Percentiles rank a stretch among this genome's conserved stretches.
Evolutionary conservation across 2,888 invertebrate species (phyloP).

Genomic region (Tanytarsus gracilentus): DNA sequence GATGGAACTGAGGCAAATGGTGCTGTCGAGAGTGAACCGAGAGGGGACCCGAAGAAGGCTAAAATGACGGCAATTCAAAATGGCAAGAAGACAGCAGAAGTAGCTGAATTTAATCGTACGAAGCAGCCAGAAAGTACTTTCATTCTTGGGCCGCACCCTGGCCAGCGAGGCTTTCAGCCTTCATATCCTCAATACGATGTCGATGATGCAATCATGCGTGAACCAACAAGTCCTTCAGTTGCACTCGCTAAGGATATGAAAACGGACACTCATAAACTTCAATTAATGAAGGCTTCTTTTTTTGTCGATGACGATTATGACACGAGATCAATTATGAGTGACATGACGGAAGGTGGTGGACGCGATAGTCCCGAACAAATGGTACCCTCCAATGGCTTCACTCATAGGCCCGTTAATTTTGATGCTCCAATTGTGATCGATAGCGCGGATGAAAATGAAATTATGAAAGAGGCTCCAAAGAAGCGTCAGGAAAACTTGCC

Average conservation of each 20-base stretch:
- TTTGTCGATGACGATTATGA: conserved; percentile 43
- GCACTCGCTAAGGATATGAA: conserved; percentile 54
- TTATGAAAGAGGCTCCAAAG: background rate
- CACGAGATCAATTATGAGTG: conserved; percentile 35
- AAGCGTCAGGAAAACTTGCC: conserved; percentile 4
- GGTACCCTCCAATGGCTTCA: conserved; percentile 32
- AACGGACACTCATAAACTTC: conserved; percentile 58
- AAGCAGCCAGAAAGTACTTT: conserved; percentile 13
- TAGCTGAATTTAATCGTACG: background rate
- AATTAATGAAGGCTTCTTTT: conserved; percentile 76
- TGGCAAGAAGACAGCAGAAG: background rate
- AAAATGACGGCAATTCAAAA: conserved; percentile 34
- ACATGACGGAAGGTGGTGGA: conserved; percentile 29
- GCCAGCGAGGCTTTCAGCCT: conserved; percentile 18
- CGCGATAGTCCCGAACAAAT: conserved; percentile 33
- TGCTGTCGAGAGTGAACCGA: conserved; percentile 57
- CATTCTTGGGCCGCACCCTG: background rate
- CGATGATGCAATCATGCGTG: conserved; percentile 19
- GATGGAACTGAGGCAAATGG: conserved; percentile 74
- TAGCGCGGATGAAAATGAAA: background rate
- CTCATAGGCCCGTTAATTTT: conserved; percentile 17
- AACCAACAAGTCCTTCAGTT: conserved; percentile 50
- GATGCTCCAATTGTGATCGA: background rate
- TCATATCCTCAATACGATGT: background rate
- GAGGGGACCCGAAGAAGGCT: conserved; percentile 41